Conservation (phyloP, 2,797 vertebrate genomes). For the Adelosebastes latens region DNA sequence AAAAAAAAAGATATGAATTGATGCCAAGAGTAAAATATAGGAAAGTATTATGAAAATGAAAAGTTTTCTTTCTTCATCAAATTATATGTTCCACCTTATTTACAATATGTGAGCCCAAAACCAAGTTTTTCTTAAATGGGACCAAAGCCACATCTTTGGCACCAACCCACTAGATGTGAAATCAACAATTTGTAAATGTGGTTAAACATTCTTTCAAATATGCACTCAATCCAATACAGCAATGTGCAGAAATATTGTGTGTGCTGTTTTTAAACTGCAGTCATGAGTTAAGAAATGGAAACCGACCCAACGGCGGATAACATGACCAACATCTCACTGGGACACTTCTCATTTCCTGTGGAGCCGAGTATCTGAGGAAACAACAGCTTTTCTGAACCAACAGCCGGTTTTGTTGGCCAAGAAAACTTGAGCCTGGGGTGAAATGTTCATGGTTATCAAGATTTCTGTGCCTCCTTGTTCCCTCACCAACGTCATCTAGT, state of each 20-base stretch:
- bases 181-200: neutral
- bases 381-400: constrained; percentile 11
- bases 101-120: neutral
- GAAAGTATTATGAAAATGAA: neutral
- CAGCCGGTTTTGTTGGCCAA: constrained; percentile 3
- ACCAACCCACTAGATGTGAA: neutral
- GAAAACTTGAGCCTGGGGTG: constrained; percentile 20
- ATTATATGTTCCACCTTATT: constrained; percentile 2
- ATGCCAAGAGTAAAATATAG: constrained; percentile 21
- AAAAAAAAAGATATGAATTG: constrained; percentile 24
- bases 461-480: constrained; percentile 25
- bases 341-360: constrained; percentile 47
- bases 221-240: neutral
- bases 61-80: neutral
- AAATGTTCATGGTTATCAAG: constrained; percentile 14
- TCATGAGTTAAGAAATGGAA: constrained; percentile 1
- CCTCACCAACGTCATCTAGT: neutral
- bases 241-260: neutral
- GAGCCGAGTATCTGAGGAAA: constrained; percentile 17
- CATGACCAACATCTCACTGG: constrained; percentile 10
- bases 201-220: neutral
- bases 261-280: neutral
- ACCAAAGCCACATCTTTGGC: neutral
- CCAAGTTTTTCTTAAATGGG: neutral
- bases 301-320: constrained; percentile 1